These are phyloP conservation scores for Pangasius djambal DNA, from an alignment of 2,797 vertebrate genomes.

Conservation along the genomic window DNA sequence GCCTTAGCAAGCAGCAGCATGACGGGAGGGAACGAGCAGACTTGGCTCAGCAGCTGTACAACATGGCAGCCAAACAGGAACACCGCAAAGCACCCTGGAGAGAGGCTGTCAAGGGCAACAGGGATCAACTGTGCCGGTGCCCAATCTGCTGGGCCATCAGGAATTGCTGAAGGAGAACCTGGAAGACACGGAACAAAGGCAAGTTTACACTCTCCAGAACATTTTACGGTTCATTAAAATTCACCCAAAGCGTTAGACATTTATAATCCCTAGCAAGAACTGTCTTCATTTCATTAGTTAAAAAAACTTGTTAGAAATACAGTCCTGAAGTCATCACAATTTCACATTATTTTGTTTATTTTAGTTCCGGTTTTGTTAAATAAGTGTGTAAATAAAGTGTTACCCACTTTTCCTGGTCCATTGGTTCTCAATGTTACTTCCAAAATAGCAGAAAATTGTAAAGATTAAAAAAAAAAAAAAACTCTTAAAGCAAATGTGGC, in stretches of 20 bases:
- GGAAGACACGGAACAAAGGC: constrained; percentile 1
- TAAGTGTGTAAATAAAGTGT: neutral
- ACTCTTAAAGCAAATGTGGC: neutral
- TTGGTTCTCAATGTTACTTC: neutral
- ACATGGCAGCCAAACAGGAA: constrained; percentile 82
- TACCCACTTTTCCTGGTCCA: no score
- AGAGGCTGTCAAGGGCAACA: constrained; percentile 75
- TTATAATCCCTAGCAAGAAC: neutral
- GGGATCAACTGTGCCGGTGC: constrained; percentile 67
- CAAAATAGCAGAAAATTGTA: neutral
- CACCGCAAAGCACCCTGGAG: constrained; percentile 76
- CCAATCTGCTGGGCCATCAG: constrained; percentile 45
- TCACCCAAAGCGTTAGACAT: neutral
- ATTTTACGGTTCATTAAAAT: neutral
- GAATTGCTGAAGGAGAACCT: constrained; percentile 52
- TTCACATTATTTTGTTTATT: neutral
- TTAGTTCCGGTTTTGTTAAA: neutral
- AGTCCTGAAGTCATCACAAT: neutral
- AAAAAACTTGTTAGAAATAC: neutral
- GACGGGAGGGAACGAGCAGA: constrained; percentile 69
- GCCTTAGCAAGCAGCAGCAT: constrained; percentile 77
- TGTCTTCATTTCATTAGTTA: neutral
- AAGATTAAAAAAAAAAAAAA: neutral
- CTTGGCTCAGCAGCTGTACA: constrained; percentile 69
- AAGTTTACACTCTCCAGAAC: neutral